Evolutionary conservation across 2,113 vertebrate genomes (phyloP).

Genomic region (Pelobates fuscus): DNA sequence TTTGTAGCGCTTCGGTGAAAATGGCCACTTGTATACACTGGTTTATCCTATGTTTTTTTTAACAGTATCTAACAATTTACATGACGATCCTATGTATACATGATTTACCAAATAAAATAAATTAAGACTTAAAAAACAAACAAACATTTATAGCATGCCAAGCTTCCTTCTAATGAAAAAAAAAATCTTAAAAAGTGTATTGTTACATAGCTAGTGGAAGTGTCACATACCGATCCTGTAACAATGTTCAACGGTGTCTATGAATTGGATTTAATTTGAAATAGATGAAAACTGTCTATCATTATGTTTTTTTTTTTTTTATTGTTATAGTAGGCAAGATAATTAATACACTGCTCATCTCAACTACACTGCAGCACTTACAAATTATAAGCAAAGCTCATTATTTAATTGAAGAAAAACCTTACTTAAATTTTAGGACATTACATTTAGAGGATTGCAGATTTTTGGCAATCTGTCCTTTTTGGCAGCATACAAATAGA

Average conservation of each 20-base stretch:
- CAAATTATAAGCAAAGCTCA: background rate
- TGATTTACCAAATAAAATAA: too few relatives aligned
- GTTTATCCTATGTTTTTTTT: too few relatives aligned
- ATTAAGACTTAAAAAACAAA: too few relatives aligned
- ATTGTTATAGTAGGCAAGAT: constrained; percentile 26
- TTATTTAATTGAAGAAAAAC: too few relatives aligned
- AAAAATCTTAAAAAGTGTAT: constrained; percentile 22
- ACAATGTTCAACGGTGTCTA: constrained; percentile 25
- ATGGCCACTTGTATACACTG: too few relatives aligned
- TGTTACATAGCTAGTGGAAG: constrained; percentile 12
- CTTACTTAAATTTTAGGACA: too few relatives aligned
- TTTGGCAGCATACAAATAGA: too few relatives aligned
- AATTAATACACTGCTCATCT: constrained; percentile 32
- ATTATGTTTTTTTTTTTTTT: constrained; percentile 6
- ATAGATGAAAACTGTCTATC: constrained; percentile 46
- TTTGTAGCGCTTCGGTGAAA: too few relatives aligned
- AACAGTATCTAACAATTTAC: too few relatives aligned
- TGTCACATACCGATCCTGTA: constrained; percentile 35
- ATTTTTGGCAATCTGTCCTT: too few relatives aligned
- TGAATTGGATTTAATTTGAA: constrained; percentile 28
- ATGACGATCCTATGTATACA: too few relatives aligned
- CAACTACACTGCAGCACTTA: background rate
- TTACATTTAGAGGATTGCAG: too few relatives aligned
- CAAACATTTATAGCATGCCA: constrained; percentile 18
- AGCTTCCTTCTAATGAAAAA: constrained; percentile 26